These are phyloP conservation scores for Falcunculus frontatus DNA, from an alignment of 2,113 vertebrate species.

Conservation along the genomic window DNA sequence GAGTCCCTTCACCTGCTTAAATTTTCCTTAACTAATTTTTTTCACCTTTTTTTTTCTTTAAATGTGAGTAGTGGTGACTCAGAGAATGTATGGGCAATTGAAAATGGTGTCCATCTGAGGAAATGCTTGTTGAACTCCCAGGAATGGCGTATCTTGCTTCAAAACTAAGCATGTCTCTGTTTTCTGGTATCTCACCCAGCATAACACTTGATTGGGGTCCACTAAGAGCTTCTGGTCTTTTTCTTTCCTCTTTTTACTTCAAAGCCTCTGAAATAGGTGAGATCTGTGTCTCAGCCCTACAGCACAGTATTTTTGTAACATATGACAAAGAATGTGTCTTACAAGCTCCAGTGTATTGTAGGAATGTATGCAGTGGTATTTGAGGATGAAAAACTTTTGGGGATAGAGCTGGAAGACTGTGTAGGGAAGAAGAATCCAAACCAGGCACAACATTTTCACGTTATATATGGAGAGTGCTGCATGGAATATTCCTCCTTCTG, in stretches of 20 bases:
- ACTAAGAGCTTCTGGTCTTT: neutral
- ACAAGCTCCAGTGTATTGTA: neutral
- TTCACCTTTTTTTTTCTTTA: neutral
- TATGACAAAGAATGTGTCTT: neutral
- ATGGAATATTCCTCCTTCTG: neutral
- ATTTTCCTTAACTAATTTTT: neutral
- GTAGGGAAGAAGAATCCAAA: neutral
- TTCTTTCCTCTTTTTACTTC: neutral
- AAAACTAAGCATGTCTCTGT: neutral
- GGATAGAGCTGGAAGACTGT: neutral
- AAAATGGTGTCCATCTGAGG: neutral
- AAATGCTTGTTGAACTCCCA: neutral
- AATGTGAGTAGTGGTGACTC: neutral
- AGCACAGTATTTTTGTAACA: neutral
- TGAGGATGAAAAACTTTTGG: neutral
- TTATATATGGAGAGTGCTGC: neutral
- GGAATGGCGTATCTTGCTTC: neutral
- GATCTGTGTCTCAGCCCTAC: neutral
- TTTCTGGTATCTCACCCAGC: neutral
- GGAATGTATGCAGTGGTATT: neutral
- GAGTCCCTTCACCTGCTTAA: neutral
- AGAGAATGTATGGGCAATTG: neutral
- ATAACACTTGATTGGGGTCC: neutral
- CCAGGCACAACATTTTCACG: neutral
- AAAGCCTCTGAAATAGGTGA: neutral